Percentiles rank a stretch among this genome's conserved stretches.
Evolutionary conservation across 2,797 vertebrate species (phyloP).

Genomic region (Sebastolobus altivelis): DNA sequence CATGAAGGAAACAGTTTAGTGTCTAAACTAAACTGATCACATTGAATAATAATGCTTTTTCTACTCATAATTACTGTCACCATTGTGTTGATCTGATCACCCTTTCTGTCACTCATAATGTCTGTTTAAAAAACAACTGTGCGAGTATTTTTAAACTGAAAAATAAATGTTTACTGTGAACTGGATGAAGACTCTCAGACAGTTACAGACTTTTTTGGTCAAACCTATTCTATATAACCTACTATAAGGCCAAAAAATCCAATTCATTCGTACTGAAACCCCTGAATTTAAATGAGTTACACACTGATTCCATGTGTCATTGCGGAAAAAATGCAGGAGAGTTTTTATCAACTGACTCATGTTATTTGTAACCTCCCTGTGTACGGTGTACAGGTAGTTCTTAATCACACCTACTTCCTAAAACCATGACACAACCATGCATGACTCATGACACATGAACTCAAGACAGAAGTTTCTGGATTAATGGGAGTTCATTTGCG

Average conservation of each 20-base stretch:
- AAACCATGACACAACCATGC: not conserved
- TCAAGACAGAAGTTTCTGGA: conserved; percentile 5
- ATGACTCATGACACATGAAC: not conserved
- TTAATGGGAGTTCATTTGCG: not conserved
- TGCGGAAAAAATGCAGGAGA: not conserved
- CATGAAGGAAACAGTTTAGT: not conserved
- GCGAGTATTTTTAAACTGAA: not conserved
- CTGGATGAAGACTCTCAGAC: not conserved
- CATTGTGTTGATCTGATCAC: not conserved
- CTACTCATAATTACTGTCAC: not conserved
- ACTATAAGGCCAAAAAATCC: not conserved
- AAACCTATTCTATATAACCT: not conserved
- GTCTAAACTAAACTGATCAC: not conserved
- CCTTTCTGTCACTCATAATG: not conserved
- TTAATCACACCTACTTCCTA: not conserved
- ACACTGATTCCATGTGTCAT: not conserved
- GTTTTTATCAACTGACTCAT: not conserved
- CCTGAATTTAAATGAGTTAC: not conserved
- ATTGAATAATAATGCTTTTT: not conserved
- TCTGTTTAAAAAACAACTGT: not conserved
- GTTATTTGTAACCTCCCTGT: not conserved
- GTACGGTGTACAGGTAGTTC: not conserved
- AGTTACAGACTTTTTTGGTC: not conserved
- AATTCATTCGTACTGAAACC: not conserved
- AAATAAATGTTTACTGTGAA: not conserved